A percentile compares a stretch with the other conserved stretches of the same genome.
These are phyloP conservation scores for Pandemis heparana DNA, from an alignment of 2,888 invertebrate genomes.

Conservation along the genomic window DNA sequence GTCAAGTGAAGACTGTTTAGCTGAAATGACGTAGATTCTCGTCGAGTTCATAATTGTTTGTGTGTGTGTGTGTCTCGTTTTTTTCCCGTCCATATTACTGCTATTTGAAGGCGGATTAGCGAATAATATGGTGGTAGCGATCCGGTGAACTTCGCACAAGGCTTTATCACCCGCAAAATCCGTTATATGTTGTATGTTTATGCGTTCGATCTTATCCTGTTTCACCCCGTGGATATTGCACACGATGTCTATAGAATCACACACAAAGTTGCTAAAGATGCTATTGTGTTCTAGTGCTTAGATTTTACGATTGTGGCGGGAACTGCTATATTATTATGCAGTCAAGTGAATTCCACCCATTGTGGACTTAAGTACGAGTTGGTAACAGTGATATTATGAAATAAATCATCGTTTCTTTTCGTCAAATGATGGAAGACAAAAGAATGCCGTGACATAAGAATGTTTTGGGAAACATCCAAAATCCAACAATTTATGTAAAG, in stretches of 20 bases:
- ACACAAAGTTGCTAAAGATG: conserved; percentile 38
- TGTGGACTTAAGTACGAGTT: conserved; percentile 7
- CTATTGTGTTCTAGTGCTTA: conserved; percentile 32
- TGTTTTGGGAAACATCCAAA: too few relatives aligned
- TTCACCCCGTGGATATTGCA: conserved; percentile 30
- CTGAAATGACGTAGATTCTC: too few relatives aligned
- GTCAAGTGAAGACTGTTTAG: too few relatives aligned
- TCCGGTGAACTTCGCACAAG: too few relatives aligned
- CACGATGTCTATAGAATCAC: conserved; percentile 19
- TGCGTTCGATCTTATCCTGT: conserved; percentile 14
- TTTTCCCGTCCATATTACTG: too few relatives aligned
- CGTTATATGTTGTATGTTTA: too few relatives aligned
- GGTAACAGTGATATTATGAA: background rate
- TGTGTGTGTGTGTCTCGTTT: too few relatives aligned
- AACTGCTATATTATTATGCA: conserved; percentile 31
- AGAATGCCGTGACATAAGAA: background rate
- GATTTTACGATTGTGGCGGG: conserved; percentile 30
- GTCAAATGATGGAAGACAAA: background rate
- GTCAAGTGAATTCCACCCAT: conserved; percentile 29
- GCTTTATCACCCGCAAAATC: too few relatives aligned
- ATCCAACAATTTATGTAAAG: too few relatives aligned
- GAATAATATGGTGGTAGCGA: too few relatives aligned
- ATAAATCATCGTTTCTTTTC: background rate
- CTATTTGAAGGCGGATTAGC: too few relatives aligned
- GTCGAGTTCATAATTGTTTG: too few relatives aligned